These are phyloP conservation scores for Tribolium madens DNA, from an alignment of 1,140 invertebrate species.

Conservation along the genomic window DNA sequence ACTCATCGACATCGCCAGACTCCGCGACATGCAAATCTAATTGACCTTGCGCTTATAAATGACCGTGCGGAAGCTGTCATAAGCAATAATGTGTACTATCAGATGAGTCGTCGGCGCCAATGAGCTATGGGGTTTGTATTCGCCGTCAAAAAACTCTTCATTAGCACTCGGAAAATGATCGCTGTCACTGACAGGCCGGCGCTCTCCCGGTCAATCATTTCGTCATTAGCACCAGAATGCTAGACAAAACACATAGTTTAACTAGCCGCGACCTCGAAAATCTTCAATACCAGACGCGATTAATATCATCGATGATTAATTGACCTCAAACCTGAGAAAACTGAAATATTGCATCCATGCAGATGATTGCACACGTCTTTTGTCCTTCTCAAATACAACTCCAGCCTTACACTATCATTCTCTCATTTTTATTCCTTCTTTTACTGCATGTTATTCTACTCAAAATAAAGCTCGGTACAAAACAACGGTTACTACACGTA, in stretches of 20 bases:
- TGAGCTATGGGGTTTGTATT: constrained; percentile 60
- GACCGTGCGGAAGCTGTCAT: constrained; percentile 61
- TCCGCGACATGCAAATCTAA: constrained; percentile 54
- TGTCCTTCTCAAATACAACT: neutral
- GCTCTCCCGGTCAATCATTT: constrained; percentile 58
- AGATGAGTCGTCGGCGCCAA: constrained; percentile 57
- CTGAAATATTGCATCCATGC: neutral
- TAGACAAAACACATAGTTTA: constrained; percentile 52
- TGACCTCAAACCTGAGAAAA: constrained; percentile 44
- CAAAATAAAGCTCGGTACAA: constrained; percentile 18
- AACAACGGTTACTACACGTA: constrained; percentile 5
- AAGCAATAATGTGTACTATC: constrained; percentile 62
- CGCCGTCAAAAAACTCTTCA: constrained; percentile 61
- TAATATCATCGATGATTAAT: constrained; percentile 63
- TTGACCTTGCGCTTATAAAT: constrained; percentile 64
- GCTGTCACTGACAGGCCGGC: constrained; percentile 59
- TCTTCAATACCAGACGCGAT: constrained; percentile 58
- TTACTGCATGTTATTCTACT: constrained; percentile 25
- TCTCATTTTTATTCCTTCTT: constrained; percentile 15
- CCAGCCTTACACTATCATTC: constrained; percentile 4
- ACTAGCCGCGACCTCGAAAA: constrained; percentile 50
- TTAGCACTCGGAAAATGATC: constrained; percentile 63
- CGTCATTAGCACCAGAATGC: constrained; percentile 54
- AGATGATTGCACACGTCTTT: constrained; percentile 5
- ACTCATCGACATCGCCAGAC: constrained; percentile 18